Evolutionary conservation across 2,888 invertebrate genomes (phyloP), one percentile per base, ranked within the genome.

Genomic region (Tachina fera): DNA sequence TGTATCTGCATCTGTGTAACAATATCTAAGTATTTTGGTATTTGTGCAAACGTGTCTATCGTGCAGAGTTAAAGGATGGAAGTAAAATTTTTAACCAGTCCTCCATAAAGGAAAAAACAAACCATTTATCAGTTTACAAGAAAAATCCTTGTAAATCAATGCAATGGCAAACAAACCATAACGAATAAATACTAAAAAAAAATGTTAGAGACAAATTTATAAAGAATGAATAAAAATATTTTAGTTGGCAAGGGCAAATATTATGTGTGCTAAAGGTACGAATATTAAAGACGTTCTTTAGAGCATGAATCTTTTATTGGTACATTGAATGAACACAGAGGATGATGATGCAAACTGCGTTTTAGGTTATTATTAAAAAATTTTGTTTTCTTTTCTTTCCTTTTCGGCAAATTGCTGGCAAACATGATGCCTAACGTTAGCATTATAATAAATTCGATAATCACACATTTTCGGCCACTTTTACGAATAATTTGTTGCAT

Each of bases 61-160:
- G 45, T 68, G 80, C 61, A 51, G 58, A 60, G 60, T 67, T 74
- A 51, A 80, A 80, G 74, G 67, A 83, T 78, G 41, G 74, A 53
- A 72, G 67, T 43, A 77, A 74, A 58, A 79, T 75, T 81, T 81
- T 74, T 74, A 86, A 82, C 85, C 75, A 79, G 76, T 60, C 47
- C 5, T 6, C 31, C 6, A 19, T 71, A 86, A 67, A 87, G 88
- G 88, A 88, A 88, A 88, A 88, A 88, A 88, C 87, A 88, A 88
- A 86, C 87, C 88, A 88, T 88, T 87, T 88, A 86, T 88, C 87
- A 88, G 87, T 83, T 86, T 79, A 79, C 79, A 75, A 85, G 74
- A 63, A 71, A 78, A 79, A 79, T 83, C 86, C 86, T 86, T 86
- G 86, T 86, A 83, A 86, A 86, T 86, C 86, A 83, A 86, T 83